Base-by-base conservation (phyloP, 2,888 invertebrate species). In the Kryphioiulus occultus region DNA sequence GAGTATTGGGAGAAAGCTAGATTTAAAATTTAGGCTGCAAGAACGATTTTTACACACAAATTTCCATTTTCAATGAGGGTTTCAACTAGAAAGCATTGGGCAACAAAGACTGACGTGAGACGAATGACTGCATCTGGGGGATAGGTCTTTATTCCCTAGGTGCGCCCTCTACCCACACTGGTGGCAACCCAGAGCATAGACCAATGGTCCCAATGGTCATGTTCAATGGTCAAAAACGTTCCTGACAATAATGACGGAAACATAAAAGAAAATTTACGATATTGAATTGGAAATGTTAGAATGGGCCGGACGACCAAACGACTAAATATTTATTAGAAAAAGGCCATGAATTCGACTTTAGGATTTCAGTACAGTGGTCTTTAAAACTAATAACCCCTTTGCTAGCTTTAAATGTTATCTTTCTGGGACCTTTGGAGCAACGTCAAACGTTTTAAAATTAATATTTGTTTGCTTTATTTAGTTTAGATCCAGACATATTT, bases 21-120 rank as follows among this genome's bases (percentile, higher is more conserved):
- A 68, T 68, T 68, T 68, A 68, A 68, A 68, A 68, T 68, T 68
- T 68, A 10, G 68, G 68, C 68, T 68, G 68, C 68, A 68, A 68
- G 26, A 68, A 68, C 68, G 68, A 68, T 68, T 68, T 68, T 68
- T 68, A 26, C 68, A 68, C 68, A 68, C 68, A 68, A 68, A 68
- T 68, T 68, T 68, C 68, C 68, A 68, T 68, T 68, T 68, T 68
- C 68, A 68, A 68, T 68, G 68, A 68, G 68, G 68, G 68, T 68
- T 68, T 68, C 68, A 68, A 68, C 68, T 68, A 26, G 10, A 68
- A 26, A 68, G 68, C 68, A 68, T 68, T 68, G 26, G 22, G 26
- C 68, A 68, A 68, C 68, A 68, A 68, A 68, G 68, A 68, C 68
- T 68, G 68, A 68, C 68, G 68, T 68, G 68, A 68, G 68, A 68